Evolutionary conservation across 2,888 invertebrate genomes (phyloP), one percentile per base, ranked within the genome.

Genomic region (Baronia brevicornis): DNA sequence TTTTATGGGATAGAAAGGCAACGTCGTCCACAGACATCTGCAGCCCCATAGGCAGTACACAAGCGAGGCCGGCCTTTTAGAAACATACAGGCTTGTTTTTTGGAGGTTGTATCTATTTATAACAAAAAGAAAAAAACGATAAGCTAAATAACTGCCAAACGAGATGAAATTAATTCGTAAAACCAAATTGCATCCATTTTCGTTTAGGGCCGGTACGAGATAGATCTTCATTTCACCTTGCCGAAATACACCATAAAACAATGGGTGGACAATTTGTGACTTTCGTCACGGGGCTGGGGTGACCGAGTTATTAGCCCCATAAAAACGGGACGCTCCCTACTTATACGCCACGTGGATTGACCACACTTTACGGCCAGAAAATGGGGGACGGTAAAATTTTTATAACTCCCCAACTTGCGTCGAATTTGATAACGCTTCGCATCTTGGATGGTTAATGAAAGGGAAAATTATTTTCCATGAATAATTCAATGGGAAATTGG

Each of bases 301-400:
- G 46, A 24, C 46, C 50, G 45, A 29, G 51, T 60, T 61, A 65
- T 60, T 54, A 44, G 54, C 26, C 26, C 41, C 43, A 55, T 63
- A 63, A 62, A n/a, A 61, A 54, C 41, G 41, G 48, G 43, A 51
- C 38, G 39, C 46, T 49, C 45, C 48, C 44, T 32, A 36, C 41
- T 35, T 37, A 41, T 34, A 44, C 31, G 40, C 9, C 13, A 36
- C 39, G 34, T n/a, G 43, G 47, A 51, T 54, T 55, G 61, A 60
- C 61, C 60, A 60, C 53, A 49, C 43, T 61, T 60, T 60, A 61
- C 48, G 33, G 48, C 53, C 46, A 45, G 48, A 52, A 54, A 54
- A 59, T 59, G 51, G 55, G 22, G 51, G 49, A 47, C 44, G 42
- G 48, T 57, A 58, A 60, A 54, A 54, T 39, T 54, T 60, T 60